phyloP scores from a whole-genome alignment of 2,888 invertebrate genomes.

The Aporophyla lueneburgensis region DNA sequence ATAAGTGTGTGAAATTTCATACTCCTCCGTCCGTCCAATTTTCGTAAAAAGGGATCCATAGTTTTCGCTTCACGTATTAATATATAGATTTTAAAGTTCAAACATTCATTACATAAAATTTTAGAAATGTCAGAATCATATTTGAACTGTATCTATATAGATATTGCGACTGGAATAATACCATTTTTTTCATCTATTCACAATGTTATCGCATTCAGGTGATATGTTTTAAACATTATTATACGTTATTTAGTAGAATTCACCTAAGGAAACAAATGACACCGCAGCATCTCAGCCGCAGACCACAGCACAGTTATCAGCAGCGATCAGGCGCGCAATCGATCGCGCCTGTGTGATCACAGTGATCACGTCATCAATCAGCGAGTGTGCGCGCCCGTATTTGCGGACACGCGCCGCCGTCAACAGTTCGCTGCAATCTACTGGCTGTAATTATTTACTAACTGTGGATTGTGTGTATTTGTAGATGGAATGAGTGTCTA shows the following conservation, averaged over 20 bases:
- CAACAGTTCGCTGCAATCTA: constrained; percentile 55
- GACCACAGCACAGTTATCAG: constrained; percentile 1
- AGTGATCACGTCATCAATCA: constrained; percentile 67
- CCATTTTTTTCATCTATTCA: too few species aligned
- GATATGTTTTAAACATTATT: too few species aligned
- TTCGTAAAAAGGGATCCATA: too few species aligned
- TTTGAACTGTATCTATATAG: too few species aligned
- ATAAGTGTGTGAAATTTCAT: too few species aligned
- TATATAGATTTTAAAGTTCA: too few species aligned
- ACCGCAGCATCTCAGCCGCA: not conserved
- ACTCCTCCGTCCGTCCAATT: too few species aligned
- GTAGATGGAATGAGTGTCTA: not conserved
- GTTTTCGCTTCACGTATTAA: too few species aligned
- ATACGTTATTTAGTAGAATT: not conserved
- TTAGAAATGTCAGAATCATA: too few species aligned
- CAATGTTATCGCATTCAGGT: too few species aligned
- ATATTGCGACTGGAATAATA: too few species aligned
- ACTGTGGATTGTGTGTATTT: constrained; percentile 17
- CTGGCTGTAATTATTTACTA: constrained; percentile 62
- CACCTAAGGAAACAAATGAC: constrained; percentile 4
- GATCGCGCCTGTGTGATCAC: constrained; percentile 52
- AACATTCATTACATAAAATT: too few species aligned
- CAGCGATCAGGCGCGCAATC: constrained; percentile 20
- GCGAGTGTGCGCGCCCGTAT: constrained; percentile 65
- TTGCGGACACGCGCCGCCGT: constrained; percentile 46